A percentile compares a stretch with the other conserved stretches of the same genome.
These are phyloP conservation scores for Aplidium turbinatum DNA, from an alignment of 23 tunicate species.

Conservation along the genomic window DNA sequence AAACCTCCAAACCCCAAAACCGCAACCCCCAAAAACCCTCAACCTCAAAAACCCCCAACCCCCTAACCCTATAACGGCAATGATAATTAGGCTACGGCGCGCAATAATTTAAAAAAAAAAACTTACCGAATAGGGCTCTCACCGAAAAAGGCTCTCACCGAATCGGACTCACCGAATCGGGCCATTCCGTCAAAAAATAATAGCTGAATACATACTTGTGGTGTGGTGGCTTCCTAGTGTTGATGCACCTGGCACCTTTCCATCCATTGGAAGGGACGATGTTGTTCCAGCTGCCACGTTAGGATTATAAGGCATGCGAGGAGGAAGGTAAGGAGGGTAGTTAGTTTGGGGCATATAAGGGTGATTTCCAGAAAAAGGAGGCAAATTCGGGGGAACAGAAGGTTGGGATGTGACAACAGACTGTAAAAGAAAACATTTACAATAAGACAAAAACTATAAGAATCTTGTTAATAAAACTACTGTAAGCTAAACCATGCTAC, in stretches of 20 bases:
- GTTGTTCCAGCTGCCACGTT: constrained; percentile 43
- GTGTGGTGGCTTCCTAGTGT: background rate
- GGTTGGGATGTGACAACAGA: constrained; percentile 88
- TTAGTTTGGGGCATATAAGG: constrained; percentile 44
- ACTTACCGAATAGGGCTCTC: no score
- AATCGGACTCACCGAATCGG: no score
- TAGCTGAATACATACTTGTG: background rate
- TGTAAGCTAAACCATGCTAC: background rate
- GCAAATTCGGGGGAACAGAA: constrained; percentile 62
- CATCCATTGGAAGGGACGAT: constrained; percentile 11
- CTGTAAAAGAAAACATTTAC: constrained; percentile 17
- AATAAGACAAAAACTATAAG: background rate
- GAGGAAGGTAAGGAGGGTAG: constrained; percentile 29
- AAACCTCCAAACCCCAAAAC: no score
- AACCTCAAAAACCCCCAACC: no score
- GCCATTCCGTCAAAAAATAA: no score
- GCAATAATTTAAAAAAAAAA: no score
- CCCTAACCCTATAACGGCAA: no score
- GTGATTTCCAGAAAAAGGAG: constrained; percentile 47
- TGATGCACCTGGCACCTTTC: background rate
- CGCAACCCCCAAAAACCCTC: no score
- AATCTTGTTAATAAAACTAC: background rate
- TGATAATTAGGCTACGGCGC: no score
- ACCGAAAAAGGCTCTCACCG: no score
- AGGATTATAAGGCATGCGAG: constrained; percentile 42